A percentile compares a stretch with the other conserved stretches of the same genome.
Conservation (phyloP, 2,113 vertebrate genomes). For the Pungitius pungitius region DNA sequence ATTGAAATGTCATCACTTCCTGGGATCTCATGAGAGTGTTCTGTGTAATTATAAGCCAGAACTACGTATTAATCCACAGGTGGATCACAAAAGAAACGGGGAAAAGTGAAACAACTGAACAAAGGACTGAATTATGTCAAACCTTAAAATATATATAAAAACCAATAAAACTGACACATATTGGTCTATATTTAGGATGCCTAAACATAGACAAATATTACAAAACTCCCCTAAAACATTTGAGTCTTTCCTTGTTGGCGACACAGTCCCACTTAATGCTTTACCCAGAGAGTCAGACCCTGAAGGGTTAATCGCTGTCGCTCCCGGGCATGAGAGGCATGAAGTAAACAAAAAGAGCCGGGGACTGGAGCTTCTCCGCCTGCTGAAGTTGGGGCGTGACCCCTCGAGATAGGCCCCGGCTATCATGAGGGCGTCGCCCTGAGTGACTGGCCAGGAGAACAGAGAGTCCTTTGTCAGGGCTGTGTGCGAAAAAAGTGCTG, state of each 20-base stretch:
- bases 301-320: slow-evolving; percentile 47
- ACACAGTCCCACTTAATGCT: neutral
- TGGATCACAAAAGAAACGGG: neutral
- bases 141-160: neutral
- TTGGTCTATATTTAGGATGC: no score
- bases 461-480: slow-evolving; percentile 71
- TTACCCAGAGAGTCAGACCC: neutral
- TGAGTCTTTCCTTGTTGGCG: neutral
- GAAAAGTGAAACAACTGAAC: slow-evolving; percentile 1
- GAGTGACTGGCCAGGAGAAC: slow-evolving; percentile 60
- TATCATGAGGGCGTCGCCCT: slow-evolving; percentile 76
- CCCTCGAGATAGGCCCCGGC: slow-evolving; percentile 72
- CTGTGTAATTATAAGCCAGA: slow-evolving; percentile 6
- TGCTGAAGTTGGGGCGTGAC: slow-evolving; percentile 67
- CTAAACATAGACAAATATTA: neutral
- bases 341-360: slow-evolving; percentile 56
- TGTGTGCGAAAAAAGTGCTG: slow-evolving; percentile 70
- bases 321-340: slow-evolving; percentile 39
- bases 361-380: slow-evolving; percentile 47
- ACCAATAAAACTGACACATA: no score
- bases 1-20: slow-evolving; percentile 68
- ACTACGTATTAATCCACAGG: neutral
- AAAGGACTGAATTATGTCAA: slow-evolving; percentile 1
- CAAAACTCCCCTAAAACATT: neutral
- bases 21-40: slow-evolving; percentile 23